Evolutionary conservation across 1,140 invertebrate species (phyloP), one percentile per base, ranked within the genome.

Genomic region (Nephila pilipes): DNA sequence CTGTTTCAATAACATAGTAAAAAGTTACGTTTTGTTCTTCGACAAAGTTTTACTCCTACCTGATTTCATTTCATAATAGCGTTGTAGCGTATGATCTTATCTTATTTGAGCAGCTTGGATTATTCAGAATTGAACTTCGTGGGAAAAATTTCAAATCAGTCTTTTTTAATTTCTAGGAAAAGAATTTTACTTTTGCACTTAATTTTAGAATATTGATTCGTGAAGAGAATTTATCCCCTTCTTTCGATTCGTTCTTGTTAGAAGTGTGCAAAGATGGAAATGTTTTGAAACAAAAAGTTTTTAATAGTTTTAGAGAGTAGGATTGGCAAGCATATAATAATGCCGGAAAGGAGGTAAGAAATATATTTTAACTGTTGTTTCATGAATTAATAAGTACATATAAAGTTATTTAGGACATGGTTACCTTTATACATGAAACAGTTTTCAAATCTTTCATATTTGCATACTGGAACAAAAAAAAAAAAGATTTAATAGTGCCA

Each of bases 81-180:
- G 38, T 55, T 29, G 38, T 83, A 83, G 81, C 69, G 36, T 75
- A 75, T 75, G 29, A 75, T 75, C 69, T 75, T 29, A 75, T 18
- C 69, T 75, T 75, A 75, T 75, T 75, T 75, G 69, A 75, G 69
- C 69, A 75, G 69, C 69, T 75, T 75, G 69, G 69, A 75, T 75
- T 75, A 75, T 75, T 75, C 69, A 75, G 69, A 75, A 75, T 18
- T 36, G 69, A 75, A 32, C 18, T 75, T 75, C 18, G 69, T 25
- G 63, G 22, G 22, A 25, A 65, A 65, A 25, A 25, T 65, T 10
- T 65, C n/a, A 63, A 65, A n/a, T 65, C 6, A 5, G 12, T 65
- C n/a, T n/a, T 3, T 12, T 60, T n/a, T 25, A 65, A n/a, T 65
- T 65, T 65, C 25, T 25, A 25, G n/a, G 25, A 65, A 12, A 25